Conservation (phyloP, 2,113 vertebrate species). For the Phrynosoma blainvillii region DNA sequence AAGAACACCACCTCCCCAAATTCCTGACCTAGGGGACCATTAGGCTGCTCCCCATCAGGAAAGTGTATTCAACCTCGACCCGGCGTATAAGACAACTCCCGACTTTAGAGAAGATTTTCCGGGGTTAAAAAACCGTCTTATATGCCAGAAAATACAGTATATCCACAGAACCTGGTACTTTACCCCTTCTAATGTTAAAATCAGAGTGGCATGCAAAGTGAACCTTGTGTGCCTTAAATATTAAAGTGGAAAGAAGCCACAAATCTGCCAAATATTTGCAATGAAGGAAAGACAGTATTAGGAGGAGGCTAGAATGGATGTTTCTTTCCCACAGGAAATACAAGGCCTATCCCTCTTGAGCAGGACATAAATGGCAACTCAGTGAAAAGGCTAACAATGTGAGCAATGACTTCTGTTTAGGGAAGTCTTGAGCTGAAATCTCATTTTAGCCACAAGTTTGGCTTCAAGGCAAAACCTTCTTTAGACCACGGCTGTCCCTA, state of each 20-base stretch:
- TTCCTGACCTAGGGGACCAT: no score
- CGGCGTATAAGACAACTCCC: no score
- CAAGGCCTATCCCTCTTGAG: background rate
- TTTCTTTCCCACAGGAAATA: background rate
- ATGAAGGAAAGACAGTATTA: background rate
- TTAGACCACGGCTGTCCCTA: background rate
- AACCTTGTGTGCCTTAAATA: background rate
- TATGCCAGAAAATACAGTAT: background rate
- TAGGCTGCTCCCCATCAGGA: no score
- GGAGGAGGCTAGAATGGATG: background rate
- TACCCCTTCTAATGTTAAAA: background rate
- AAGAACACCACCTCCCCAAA: no score
- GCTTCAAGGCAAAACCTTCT: background rate
- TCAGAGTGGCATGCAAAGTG: background rate
- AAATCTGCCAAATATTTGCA: background rate
- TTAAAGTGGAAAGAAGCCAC: background rate
- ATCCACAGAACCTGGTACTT: background rate
- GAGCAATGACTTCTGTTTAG: background rate
- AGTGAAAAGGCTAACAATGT: background rate
- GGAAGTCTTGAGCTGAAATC: background rate
- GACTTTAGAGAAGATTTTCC: no score
- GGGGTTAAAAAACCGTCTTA: no score
- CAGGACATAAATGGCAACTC: background rate
- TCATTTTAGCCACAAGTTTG: background rate
- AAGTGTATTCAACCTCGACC: no score